A percentile compares a stretch with the other conserved stretches of the same genome.
Conservation (phyloP, 2,797 vertebrate species). For the Sternotherus odoratus region DNA sequence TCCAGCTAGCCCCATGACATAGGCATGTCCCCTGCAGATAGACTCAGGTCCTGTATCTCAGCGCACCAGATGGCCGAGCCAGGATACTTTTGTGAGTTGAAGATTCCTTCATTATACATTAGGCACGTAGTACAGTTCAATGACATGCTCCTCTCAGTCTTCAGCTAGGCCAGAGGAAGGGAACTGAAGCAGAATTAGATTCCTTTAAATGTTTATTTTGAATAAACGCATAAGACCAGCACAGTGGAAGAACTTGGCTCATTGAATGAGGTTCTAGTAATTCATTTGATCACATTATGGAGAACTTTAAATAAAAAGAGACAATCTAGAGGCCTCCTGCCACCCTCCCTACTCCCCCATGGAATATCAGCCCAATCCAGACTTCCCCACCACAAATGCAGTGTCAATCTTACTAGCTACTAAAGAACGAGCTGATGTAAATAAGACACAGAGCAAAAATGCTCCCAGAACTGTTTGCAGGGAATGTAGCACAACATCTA, state of each 20-base stretch:
- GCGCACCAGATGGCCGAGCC: slow-evolving; percentile 20
- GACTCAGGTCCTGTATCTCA: slow-evolving; percentile 46
- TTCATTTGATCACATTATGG: neutral
- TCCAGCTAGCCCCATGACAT: slow-evolving; percentile 12
- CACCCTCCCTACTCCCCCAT: neutral
- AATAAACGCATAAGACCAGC: neutral
- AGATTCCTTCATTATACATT: neutral
- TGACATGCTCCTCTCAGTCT: neutral
- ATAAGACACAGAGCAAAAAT: neutral
- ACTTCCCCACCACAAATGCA: slow-evolving; percentile 50
- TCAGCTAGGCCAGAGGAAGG: neutral
- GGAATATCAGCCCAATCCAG: slow-evolving; percentile 66
- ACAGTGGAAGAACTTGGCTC: slow-evolving; percentile 24
- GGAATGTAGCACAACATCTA: neutral
- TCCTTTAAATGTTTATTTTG: slow-evolving; percentile 15
- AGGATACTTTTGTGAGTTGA: neutral
- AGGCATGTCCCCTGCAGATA: slow-evolving; percentile 57
- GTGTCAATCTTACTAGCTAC: slow-evolving; percentile 2
- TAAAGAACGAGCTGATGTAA: neutral
- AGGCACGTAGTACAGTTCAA: neutral
- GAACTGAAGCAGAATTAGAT: neutral
- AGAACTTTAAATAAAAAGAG: slow-evolving; percentile 34
- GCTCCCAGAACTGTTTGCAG: neutral
- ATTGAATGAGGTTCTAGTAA: neutral
- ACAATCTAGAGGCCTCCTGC: neutral